A percentile compares a stretch with the other conserved stretches of the same genome.
Evolutionary conservation across 2,113 vertebrate genomes (phyloP).

Genomic region (Acanthochromis polyacanthus): DNA sequence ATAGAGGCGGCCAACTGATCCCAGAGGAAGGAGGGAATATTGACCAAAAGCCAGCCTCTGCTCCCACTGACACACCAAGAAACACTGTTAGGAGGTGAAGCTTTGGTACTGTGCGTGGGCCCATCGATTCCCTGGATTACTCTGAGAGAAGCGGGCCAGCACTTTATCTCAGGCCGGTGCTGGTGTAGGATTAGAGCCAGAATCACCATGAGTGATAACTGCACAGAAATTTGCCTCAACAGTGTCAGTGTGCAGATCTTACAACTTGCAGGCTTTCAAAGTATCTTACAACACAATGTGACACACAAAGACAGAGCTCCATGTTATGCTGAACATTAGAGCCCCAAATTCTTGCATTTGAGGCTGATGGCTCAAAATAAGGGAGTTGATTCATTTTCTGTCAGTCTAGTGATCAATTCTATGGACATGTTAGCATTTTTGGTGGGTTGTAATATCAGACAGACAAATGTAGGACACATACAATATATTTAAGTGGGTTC

Average conservation of each 20-base stretch:
- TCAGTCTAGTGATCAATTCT: no score
- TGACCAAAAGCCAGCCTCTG: conserved; percentile 42
- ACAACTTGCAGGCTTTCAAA: neutral
- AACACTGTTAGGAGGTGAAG: conserved; percentile 33
- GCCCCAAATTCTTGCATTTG: no score
- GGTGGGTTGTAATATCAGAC: no score
- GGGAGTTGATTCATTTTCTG: no score
- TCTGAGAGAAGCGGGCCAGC: conserved; percentile 14
- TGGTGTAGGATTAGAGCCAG: conserved; percentile 23
- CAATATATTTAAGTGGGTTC: no score
- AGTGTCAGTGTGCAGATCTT: neutral
- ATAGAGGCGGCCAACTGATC: conserved; percentile 30
- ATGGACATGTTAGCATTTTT: no score
- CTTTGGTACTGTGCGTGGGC: conserved; percentile 19
- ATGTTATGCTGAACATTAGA: no score
- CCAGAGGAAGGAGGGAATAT: conserved; percentile 43
- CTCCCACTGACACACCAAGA: conserved; percentile 39
- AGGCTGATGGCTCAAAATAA: no score
- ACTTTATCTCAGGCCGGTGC: conserved; percentile 31
- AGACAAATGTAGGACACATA: no score
- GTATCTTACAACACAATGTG: no score
- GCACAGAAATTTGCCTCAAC: conserved; percentile 5
- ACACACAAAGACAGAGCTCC: no score
- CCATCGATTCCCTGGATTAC: conserved; percentile 41
- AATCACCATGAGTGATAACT: conserved; percentile 1